Evolutionary conservation across 2,113 vertebrate species (phyloP).

Genomic region (Brienomyrus longianalis): DNA sequence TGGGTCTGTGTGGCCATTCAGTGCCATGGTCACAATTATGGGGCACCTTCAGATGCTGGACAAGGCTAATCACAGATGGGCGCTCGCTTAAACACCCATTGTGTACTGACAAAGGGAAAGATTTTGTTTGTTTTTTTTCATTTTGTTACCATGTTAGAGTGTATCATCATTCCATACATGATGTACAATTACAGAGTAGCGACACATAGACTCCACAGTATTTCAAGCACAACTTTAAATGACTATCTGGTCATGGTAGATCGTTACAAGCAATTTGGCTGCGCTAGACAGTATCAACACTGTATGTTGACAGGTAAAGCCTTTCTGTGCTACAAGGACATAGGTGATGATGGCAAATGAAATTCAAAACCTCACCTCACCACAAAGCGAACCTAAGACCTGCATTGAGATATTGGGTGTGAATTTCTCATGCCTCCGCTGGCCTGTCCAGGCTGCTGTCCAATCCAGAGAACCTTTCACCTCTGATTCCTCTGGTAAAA

Average conservation of each 20-base stretch:
- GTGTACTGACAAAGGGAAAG: background rate
- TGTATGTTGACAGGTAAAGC: background rate
- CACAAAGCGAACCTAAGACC: background rate
- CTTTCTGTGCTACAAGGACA: slow-evolving; percentile 3
- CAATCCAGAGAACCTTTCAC: background rate
- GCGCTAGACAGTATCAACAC: background rate
- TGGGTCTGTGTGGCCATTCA: background rate
- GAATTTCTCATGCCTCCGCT: background rate
- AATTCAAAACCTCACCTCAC: background rate
- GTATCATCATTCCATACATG: background rate
- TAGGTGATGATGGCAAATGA: slow-evolving; percentile 33
- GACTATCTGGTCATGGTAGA: background rate
- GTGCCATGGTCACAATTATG: background rate
- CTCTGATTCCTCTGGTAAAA: background rate
- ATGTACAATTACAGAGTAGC: background rate
- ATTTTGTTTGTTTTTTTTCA: background rate
- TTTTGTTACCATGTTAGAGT: background rate
- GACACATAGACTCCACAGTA: background rate
- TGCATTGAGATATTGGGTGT: background rate
- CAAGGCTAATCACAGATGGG: background rate
- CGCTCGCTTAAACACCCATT: background rate
- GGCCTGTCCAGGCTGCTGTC: background rate
- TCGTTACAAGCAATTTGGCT: background rate
- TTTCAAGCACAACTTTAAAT: background rate
- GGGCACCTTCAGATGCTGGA: background rate